These are phyloP conservation scores for Psylliodes chrysocephalus DNA, from an alignment of 2,888 invertebrate genomes.

Conservation along the genomic window DNA sequence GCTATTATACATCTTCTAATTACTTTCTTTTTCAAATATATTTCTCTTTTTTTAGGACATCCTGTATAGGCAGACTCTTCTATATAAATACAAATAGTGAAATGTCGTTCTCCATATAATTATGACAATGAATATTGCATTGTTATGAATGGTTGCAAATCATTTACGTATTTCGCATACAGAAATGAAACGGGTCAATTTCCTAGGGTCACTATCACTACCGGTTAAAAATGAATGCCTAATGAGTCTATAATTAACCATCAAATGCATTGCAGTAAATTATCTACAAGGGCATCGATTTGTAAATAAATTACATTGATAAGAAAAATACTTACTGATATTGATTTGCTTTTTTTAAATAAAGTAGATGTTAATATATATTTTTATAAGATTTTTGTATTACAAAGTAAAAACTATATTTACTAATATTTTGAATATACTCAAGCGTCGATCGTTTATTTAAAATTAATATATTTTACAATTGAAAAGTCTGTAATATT, in stretches of 20 bases:
- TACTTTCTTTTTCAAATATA: not conserved
- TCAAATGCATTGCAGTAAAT: not conserved
- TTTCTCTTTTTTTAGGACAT: constrained; percentile 8
- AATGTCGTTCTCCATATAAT: constrained; percentile 19
- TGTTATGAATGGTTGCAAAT: constrained; percentile 7
- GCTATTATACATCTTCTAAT: no score
- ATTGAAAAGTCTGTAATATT: no score
- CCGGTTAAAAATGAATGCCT: not conserved
- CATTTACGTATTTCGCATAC: constrained; percentile 15
- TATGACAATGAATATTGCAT: constrained; percentile 8
- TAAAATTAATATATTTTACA: no score
- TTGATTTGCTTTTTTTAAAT: no score
- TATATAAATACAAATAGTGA: constrained; percentile 8
- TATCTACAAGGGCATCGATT: not conserved
- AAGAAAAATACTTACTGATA: no score
- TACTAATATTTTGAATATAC: no score
- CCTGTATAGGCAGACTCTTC: not conserved
- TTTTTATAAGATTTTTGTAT: no score
- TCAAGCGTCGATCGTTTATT: no score
- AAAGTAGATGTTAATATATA: no score
- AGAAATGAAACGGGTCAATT: constrained; percentile 12
- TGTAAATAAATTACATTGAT: no score
- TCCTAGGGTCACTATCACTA: not conserved
- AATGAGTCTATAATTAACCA: not conserved
- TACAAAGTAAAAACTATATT: no score